phyloP scores from a whole-genome alignment of 2,113 vertebrate genomes.

The Apaloderma vittatum region DNA sequence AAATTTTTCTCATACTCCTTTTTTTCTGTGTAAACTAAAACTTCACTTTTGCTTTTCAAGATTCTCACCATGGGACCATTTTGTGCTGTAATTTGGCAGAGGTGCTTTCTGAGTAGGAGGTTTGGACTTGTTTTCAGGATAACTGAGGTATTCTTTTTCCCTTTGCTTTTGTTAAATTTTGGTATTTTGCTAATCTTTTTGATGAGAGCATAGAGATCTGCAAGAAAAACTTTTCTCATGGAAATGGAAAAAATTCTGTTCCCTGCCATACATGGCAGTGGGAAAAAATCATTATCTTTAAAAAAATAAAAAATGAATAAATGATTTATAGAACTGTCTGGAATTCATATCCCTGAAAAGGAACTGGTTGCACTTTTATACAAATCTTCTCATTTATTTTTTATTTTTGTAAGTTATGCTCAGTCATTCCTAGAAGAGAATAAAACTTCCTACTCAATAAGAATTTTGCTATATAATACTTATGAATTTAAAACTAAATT shows the following conservation, averaged over 20 bases:
- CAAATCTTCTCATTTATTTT: neutral
- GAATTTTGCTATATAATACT: neutral
- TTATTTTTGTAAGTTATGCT: neutral
- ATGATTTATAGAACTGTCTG: neutral
- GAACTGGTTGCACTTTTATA: neutral
- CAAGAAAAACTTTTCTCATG: slow-evolving; percentile 25
- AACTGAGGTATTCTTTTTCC: neutral
- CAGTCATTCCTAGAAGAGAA: neutral
- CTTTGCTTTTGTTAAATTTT: slow-evolving; percentile 8
- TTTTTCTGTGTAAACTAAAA: neutral
- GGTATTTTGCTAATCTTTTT: slow-evolving; percentile 40
- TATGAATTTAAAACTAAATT: neutral
- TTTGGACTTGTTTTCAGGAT: slow-evolving; percentile 37
- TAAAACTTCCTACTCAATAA: neutral
- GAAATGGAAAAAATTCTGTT: neutral
- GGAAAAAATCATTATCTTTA: neutral
- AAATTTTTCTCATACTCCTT: neutral
- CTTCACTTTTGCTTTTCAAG: slow-evolving; percentile 48
- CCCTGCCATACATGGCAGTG: neutral
- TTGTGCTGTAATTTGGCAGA: slow-evolving; percentile 44
- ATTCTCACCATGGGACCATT: slow-evolving; percentile 21
- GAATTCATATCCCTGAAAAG: neutral
- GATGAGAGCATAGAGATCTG: neutral
- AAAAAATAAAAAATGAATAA: neutral
- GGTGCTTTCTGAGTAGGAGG: slow-evolving; percentile 26